These are phyloP conservation scores for Troides aeacus DNA, from an alignment of 2,888 invertebrate species.

Conservation along the genomic window DNA sequence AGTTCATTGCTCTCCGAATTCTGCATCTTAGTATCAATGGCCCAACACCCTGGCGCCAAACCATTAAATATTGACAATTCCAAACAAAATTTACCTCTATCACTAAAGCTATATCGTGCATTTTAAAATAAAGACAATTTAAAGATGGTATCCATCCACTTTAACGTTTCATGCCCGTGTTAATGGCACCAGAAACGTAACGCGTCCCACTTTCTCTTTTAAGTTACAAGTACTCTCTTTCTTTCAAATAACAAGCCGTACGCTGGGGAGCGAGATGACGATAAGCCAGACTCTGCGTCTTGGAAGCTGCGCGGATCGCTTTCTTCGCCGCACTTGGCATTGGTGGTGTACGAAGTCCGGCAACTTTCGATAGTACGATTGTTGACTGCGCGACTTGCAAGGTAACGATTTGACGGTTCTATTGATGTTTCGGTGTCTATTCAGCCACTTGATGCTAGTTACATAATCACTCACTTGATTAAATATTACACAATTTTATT, in stretches of 20 bases:
- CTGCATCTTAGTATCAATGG: conserved; percentile 57
- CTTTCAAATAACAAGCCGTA: conserved; percentile 44
- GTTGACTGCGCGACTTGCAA: conserved; percentile 47
- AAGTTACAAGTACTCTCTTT: conserved; percentile 68
- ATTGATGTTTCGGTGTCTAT: conserved; percentile 31
- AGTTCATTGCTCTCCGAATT: conserved; percentile 78
- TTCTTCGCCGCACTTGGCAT: conserved; percentile 79
- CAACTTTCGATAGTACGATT: conserved; percentile 75
- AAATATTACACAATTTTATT: not conserved
- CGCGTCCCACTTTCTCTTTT: conserved; percentile 81
- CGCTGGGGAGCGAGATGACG: conserved; percentile 61
- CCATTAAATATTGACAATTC: conserved; percentile 37
- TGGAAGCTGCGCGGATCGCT: conserved; percentile 69
- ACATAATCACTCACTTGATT: conserved; percentile 11
- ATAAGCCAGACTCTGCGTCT: conserved; percentile 53
- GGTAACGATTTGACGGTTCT: conserved; percentile 37
- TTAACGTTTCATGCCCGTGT: conserved; percentile 77
- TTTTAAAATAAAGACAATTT: conserved; percentile 34
- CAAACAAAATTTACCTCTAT: conserved; percentile 35
- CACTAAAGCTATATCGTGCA: conserved; percentile 32
- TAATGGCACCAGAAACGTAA: conserved; percentile 78
- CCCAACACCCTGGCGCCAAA: conserved; percentile 45
- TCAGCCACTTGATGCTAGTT: conserved; percentile 26
- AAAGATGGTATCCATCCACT: conserved; percentile 64
- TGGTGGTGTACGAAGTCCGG: conserved; percentile 75